Base-by-base conservation (phyloP, 2,888 invertebrate genomes). In the Leptopilina myrica region DNA sequence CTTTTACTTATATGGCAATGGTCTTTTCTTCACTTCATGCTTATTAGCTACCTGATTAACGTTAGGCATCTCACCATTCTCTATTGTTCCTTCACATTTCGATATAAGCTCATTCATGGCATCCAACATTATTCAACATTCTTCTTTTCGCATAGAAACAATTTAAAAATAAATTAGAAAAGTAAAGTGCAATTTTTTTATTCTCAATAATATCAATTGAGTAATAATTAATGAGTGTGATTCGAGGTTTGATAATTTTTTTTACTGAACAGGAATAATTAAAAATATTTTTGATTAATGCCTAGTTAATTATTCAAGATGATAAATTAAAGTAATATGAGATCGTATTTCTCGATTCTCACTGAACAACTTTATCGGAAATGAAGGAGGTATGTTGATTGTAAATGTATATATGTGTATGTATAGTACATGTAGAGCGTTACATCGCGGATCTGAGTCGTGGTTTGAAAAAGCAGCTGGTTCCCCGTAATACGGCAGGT, bases 401-500 rank as follows among this genome's bases (percentile, higher is more conserved):
- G 53, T 33, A 49, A 49, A 73, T 73, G 33, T 56, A 56, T 53
- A 56, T 14, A 49, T 73, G 73, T 33, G 33, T 33, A 56, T 73
- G n/a, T 33, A 5, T 33, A 33, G 33, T 56, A 69, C 69, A 69
- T 12, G 69, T 53, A 20, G 69, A 33, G 53, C 15, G 62, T 76
- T 43, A 64, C 76, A 64, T 76, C 76, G 46, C 11, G 64, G 64
- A 46, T 56, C 43, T 33, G 76, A 46, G 76, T 46, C 64, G 76
- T 64, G 64, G 62, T 59, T 49, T 49, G 49, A 49, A 65, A 75
- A 67, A 81, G 79, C 83, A 83, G 80, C 80, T 83, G 83, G 80
- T 81, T 78, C 78, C 78, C 64, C 78, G 79, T 77, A 67, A 67
- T 65, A 77, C 78, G 87, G 89, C 89, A 89, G 90, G 90, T 90